Evolutionary conservation across 2,113 vertebrate genomes (phyloP).

Genomic region (Lophura nycthemera): DNA sequence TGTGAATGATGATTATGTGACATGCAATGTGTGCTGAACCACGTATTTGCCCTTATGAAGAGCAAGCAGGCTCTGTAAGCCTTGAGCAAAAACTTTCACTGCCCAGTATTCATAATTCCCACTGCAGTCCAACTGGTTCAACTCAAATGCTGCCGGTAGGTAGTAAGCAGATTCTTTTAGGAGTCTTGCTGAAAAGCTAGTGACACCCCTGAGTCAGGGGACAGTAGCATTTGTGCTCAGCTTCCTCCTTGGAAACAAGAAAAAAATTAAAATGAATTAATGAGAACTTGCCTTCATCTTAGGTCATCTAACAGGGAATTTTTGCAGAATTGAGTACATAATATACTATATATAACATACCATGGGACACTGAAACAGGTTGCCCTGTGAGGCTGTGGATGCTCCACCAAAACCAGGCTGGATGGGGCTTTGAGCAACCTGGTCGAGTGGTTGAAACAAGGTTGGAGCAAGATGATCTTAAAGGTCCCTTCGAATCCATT

Average conservation of each 20-base stretch:
- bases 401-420: no score
- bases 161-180: not conserved
- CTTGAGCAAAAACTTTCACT: not conserved
- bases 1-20: not conserved
- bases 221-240: not conserved
- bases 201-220: accelerated
- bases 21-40: not conserved
- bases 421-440: no score
- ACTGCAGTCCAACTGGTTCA: accelerated
- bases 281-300: not conserved
- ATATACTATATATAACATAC: not conserved
- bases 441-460: no score
- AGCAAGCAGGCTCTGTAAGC: not conserved
- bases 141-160: accelerated
- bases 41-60: accelerated
- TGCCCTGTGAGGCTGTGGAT: no score
- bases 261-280: not conserved
- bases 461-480: no score
- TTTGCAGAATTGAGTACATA: not conserved
- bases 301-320: not conserved
- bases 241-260: not conserved
- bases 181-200: not conserved
- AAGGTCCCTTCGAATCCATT: no score
- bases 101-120: not conserved
- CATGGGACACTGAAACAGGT: no score